Base-by-base conservation (phyloP, 2,113 vertebrate genomes). In the Laticauda laticaudata region DNA sequence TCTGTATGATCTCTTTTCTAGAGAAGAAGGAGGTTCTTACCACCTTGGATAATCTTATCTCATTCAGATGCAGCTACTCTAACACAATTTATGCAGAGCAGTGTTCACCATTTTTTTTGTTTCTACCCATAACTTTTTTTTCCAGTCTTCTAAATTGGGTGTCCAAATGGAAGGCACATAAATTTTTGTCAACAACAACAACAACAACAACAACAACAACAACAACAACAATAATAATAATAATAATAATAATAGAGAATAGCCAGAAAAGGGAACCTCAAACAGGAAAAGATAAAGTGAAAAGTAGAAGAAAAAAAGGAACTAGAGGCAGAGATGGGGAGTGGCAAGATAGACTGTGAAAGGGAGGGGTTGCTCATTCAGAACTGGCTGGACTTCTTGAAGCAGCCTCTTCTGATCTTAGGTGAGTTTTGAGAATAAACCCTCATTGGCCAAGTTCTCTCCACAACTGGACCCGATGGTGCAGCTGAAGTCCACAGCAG, bases 341-440 rank as follows among this genome's bases (percentile, higher is more conserved):
- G 59, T 10, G 86, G 91, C 64, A 8, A 7, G 48, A 8, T 0
- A 12, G 23, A 51, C 2, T 9, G 29, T n/a, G 11, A 5, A 12
- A 21, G 20, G 5, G 18, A 0, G 3, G 9, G 39, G 7, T 2
- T 8, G 1, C 4, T 8, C 34, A 3, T 39, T 24, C 6, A 4
- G 23, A 5, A 21, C 15, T 39, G 3, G 10, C 55, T 14, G n/a
- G 3, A 1, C 12, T 85, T 54, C 23, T 43, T 7, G 0, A 4
- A 29, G 89, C 8, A 43, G 18, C 34, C 34, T 14, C 51, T 39
- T 20, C n/a, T 9, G 9, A 26, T 4, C 29, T 11, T 1, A 2
- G 29, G 23, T n/a, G 24, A 21, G n/a, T 21, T 4, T 26, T 56
- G 69, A 56, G 34, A 43, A 24, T 1, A 15, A 39, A 39, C 10